A percentile compares a stretch with the other conserved stretches of the same genome.
Conservation (phyloP, 2,113 vertebrate species). For the Tragelaphus strepsiceros region DNA sequence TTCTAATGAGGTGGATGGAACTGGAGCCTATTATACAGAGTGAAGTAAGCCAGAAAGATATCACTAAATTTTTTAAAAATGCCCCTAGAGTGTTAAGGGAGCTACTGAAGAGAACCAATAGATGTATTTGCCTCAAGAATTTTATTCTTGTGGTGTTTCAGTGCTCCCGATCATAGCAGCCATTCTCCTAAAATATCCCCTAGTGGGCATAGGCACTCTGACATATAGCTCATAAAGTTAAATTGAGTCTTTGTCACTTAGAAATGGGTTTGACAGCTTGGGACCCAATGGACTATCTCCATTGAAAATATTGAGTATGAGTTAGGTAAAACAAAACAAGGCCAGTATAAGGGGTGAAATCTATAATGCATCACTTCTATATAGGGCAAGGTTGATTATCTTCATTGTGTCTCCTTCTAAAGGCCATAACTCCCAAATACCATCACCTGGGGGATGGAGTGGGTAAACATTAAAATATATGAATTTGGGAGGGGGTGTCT, state of each 20-base stretch:
- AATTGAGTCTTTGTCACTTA: too few species aligned
- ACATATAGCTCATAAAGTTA: neutral
- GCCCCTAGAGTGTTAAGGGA: too few species aligned
- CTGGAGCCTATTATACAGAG: too few species aligned
- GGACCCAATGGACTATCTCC: neutral
- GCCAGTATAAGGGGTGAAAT: neutral
- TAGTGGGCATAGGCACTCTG: neutral
- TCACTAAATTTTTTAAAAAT: too few species aligned
- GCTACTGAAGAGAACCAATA: too few species aligned
- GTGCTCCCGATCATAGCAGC: too few species aligned
- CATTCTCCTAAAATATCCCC: rapidly evolving
- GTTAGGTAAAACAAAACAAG: neutral
- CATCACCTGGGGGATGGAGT: neutral
- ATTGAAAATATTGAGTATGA: neutral
- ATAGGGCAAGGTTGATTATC: neutral
- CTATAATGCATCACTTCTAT: neutral
- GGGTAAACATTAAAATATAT: neutral
- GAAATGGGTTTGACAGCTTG: too few species aligned
- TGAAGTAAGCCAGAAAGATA: too few species aligned
- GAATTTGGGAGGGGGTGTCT: neutral
- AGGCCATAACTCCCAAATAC: neutral
- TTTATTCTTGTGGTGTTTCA: too few species aligned
- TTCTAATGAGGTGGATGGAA: too few species aligned
- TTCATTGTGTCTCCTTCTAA: neutral
- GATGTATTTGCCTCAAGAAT: too few species aligned